Percentiles rank a stretch among this genome's conserved stretches.
Evolutionary conservation across 2,113 vertebrate genomes (phyloP).

Genomic region (Pholis gunnellus): DNA sequence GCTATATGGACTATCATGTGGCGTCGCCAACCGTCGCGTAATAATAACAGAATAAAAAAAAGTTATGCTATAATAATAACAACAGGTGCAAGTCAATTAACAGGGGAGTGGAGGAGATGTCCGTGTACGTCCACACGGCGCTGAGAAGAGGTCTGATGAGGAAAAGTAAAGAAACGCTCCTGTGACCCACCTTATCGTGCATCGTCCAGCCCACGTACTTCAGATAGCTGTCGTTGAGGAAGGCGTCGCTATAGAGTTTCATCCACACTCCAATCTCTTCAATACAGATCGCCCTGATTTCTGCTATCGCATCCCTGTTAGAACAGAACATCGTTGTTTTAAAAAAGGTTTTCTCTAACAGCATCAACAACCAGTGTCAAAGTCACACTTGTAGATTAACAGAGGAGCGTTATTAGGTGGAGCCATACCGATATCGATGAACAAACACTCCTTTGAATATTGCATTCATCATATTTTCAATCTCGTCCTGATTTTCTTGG

Average conservation of each 20-base stretch:
- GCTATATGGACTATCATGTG: neutral
- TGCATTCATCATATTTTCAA: conserved; percentile 99
- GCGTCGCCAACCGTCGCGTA: no score
- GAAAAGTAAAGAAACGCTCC: neutral
- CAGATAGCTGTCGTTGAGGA: conserved; percentile 99
- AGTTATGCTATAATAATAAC: neutral
- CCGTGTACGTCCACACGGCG: rapidly evolving
- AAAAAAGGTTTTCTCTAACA: neutral
- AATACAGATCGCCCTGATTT: conserved; percentile 98
- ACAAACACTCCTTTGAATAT: conserved; percentile 99
- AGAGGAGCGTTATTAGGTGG: neutral
- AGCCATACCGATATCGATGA: conserved; percentile 95
- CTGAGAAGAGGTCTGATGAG: neutral
- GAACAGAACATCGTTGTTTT: conserved; percentile 2
- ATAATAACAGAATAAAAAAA: neutral
- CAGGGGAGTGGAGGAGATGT: neutral
- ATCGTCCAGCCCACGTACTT: conserved; percentile 99
- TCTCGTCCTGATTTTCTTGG: conserved; percentile 99
- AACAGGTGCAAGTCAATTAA: neutral
- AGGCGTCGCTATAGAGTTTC: conserved; percentile 99
- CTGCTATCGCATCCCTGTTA: conserved; percentile 95
- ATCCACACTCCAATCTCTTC: conserved; percentile 99
- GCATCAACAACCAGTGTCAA: neutral
- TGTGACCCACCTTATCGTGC: conserved; percentile 95
- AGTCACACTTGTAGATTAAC: neutral